Evolutionary conservation across 2,797 vertebrate species (phyloP).

Genomic region (Pagetopsis macropterus): DNA sequence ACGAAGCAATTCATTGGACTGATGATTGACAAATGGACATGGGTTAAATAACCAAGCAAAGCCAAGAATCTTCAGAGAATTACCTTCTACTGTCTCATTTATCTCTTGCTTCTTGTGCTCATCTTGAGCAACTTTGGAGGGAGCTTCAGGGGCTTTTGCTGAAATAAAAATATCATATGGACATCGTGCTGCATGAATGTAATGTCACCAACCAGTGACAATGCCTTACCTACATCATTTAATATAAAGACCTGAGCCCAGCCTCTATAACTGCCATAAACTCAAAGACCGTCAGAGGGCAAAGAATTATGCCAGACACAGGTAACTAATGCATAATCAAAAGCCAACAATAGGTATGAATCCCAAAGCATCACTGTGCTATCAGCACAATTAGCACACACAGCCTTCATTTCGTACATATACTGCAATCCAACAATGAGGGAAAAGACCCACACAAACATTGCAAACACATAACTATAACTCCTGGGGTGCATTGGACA

Average conservation of each 20-base stretch:
- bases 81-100: slow-evolving; percentile 67
- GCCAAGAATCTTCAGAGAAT: slow-evolving; percentile 7
- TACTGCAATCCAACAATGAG: slow-evolving; percentile 4
- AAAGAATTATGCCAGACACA: slow-evolving; percentile 2
- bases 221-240: not conserved
- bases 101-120: slow-evolving; percentile 52
- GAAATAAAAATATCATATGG: slow-evolving; percentile 51
- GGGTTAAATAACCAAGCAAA: slow-evolving; percentile 6
- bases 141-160: slow-evolving; percentile 46
- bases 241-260: not conserved
- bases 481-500: slow-evolving; percentile 7
- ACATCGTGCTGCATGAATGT: slow-evolving; percentile 12
- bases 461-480: not conserved
- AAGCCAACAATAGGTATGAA: not conserved
- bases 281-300: not conserved
- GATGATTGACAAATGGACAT: slow-evolving; percentile 1
- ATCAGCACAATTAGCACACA: not conserved
- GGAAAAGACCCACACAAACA: slow-evolving; percentile 5
- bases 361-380: slow-evolving; percentile 6
- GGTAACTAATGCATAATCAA: not conserved
- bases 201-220: slow-evolving; percentile 4
- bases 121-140: slow-evolving; percentile 36
- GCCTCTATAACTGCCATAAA: slow-evolving; percentile 4
- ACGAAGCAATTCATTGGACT: not conserved
- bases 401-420: not conserved